A percentile compares a stretch with the other conserved stretches of the same genome.
Evolutionary conservation across 2,113 vertebrate species (phyloP).

Genomic region (Mionectes macconnelli): DNA sequence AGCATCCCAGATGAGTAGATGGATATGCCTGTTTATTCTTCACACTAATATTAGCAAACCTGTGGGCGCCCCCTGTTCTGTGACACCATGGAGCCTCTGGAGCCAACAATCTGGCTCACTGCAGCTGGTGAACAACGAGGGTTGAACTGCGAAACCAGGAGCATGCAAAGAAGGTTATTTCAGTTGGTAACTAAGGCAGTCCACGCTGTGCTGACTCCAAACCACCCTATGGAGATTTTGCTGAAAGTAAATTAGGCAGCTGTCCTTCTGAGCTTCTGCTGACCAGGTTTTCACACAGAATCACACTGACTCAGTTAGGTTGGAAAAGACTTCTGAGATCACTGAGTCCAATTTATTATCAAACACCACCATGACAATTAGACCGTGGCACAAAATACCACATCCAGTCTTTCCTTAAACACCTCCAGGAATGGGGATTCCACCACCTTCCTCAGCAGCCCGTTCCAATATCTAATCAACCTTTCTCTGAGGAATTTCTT

Average conservation of each 20-base stretch:
- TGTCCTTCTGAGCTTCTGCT: neutral
- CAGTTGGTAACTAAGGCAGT: neutral
- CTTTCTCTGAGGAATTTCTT: neutral
- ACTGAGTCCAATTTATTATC: neutral
- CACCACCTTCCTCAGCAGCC: neutral
- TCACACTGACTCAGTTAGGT: neutral
- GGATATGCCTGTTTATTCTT: neutral
- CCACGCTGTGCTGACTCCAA: neutral
- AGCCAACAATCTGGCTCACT: neutral
- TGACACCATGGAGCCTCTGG: neutral
- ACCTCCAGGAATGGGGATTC: neutral
- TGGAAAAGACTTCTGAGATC: neutral
- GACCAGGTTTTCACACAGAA: neutral
- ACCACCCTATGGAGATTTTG: neutral
- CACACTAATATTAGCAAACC: neutral
- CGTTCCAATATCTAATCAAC: neutral
- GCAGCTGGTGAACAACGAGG: neutral
- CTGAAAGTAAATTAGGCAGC: neutral
- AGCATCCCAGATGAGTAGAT: neutral
- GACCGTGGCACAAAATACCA: neutral
- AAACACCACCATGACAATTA: neutral
- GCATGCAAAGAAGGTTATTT: neutral
- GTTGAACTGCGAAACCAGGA: neutral
- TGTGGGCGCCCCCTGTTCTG: neutral
- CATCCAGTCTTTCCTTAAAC: neutral